Percentiles rank a stretch among this genome's conserved stretches.
These are phyloP conservation scores for Shargacucullia verbasci DNA, from an alignment of 2,888 invertebrate genomes.

Conservation along the genomic window DNA sequence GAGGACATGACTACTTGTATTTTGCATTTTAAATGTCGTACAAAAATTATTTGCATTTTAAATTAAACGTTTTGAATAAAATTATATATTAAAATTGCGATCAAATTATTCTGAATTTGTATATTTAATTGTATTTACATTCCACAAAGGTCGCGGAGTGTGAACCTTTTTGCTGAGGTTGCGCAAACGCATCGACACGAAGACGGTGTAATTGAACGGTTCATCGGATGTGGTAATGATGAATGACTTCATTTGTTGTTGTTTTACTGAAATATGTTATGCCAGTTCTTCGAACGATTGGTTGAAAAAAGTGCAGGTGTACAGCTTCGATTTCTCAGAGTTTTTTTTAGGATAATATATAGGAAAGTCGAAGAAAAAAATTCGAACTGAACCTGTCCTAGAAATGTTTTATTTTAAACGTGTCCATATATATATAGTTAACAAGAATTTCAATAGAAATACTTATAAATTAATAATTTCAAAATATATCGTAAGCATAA, in stretches of 20 bases:
- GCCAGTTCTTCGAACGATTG: neutral
- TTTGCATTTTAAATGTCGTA: neutral
- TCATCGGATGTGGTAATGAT: conserved; percentile 48
- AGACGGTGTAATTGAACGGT: conserved; percentile 34
- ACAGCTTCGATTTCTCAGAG: neutral
- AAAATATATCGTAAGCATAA: too few species aligned
- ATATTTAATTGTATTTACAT: conserved; percentile 48
- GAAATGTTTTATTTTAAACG: too few species aligned
- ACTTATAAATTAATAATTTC: too few species aligned
- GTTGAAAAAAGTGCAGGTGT: neutral
- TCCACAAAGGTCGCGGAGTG: conserved; percentile 47
- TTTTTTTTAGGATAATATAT: too few species aligned
- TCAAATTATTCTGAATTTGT: conserved; percentile 21
- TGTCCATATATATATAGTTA: too few species aligned
- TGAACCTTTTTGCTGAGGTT: conserved; percentile 43
- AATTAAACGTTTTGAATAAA: neutral
- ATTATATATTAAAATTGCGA: conserved; percentile 16
- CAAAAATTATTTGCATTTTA: conserved; percentile 4
- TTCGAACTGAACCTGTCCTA: too few species aligned
- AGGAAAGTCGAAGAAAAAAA: too few species aligned
- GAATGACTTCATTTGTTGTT: conserved; percentile 34
- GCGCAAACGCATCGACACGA: conserved; percentile 36
- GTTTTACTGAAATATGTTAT: conserved; percentile 18
- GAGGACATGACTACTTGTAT: conserved; percentile 6
- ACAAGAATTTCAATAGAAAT: too few species aligned